These are phyloP conservation scores for Acrocephalus arundinaceus DNA, from an alignment of 2,113 vertebrate species.

Conservation along the genomic window DNA sequence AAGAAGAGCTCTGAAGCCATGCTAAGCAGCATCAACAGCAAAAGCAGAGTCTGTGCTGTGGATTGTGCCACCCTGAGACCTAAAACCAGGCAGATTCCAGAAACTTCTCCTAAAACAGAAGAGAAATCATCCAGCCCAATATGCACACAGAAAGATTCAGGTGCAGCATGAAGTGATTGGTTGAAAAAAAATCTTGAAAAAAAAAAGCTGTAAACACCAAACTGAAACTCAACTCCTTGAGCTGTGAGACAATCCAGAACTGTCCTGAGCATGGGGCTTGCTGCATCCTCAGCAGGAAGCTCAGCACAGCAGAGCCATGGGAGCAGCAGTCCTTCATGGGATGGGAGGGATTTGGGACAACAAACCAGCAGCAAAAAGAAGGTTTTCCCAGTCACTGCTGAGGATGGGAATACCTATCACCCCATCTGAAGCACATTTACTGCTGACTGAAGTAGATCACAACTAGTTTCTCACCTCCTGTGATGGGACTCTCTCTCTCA, in stretches of 20 bases:
- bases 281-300: not conserved
- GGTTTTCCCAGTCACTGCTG: not conserved
- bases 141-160: not conserved
- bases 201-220: not conserved
- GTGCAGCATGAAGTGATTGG: not conserved
- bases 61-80: not conserved
- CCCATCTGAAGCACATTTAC: not conserved
- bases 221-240: not conserved
- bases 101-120: not conserved
- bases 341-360: not conserved
- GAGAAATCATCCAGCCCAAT: not conserved
- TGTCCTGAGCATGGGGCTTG: not conserved
- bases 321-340: not conserved
- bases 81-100: not conserved
- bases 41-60: not conserved
- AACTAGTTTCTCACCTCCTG: not conserved
- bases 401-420: not conserved
- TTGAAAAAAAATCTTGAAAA: not conserved
- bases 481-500: not conserved
- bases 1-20: not conserved
- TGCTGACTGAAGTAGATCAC: not conserved
- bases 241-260: not conserved
- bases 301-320: not conserved
- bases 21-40: not conserved
- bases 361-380: not conserved